Evolutionary conservation across 2,888 invertebrate genomes (phyloP).

Genomic region (Rambutsinella grinnellia): DNA sequence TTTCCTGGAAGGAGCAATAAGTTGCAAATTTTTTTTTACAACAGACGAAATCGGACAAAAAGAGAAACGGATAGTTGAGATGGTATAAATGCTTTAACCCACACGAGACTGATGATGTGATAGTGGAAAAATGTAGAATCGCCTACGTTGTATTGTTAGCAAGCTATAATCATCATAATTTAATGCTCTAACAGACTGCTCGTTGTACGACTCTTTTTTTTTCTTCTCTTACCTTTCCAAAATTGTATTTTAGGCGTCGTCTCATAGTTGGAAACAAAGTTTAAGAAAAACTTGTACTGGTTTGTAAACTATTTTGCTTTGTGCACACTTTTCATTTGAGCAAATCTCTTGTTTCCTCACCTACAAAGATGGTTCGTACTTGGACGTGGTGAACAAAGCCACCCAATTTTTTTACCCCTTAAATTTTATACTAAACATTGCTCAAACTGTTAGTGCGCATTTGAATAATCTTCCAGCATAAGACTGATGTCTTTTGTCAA

Average conservation of each 20-base stretch:
- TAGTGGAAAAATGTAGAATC: background rate
- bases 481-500: too few relatives aligned
- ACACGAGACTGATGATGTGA: background rate
- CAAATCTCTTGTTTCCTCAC: too few relatives aligned
- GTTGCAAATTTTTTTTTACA: conserved; percentile 17
- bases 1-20: conserved; percentile 47
- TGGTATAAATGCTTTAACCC: background rate
- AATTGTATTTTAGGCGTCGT: conserved; percentile 36
- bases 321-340: too few relatives aligned
- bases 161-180: background rate
- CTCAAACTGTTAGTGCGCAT: too few relatives aligned
- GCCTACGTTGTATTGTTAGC: background rate
- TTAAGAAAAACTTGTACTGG: too few relatives aligned
- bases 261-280: too few relatives aligned
- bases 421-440: too few relatives aligned
- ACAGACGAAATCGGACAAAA: conserved; percentile 38
- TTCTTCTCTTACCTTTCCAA: conserved; percentile 1
- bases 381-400: too few relatives aligned
- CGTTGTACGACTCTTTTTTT: background rate
- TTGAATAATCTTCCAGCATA: too few relatives aligned
- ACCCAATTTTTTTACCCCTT: too few relatives aligned
- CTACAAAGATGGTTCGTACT: too few relatives aligned
- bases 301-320: too few relatives aligned
- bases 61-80: conserved; percentile 31
- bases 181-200: background rate